Conservation (phyloP, 2,113 vertebrate species). For the Ageneiosus marmoratus region DNA sequence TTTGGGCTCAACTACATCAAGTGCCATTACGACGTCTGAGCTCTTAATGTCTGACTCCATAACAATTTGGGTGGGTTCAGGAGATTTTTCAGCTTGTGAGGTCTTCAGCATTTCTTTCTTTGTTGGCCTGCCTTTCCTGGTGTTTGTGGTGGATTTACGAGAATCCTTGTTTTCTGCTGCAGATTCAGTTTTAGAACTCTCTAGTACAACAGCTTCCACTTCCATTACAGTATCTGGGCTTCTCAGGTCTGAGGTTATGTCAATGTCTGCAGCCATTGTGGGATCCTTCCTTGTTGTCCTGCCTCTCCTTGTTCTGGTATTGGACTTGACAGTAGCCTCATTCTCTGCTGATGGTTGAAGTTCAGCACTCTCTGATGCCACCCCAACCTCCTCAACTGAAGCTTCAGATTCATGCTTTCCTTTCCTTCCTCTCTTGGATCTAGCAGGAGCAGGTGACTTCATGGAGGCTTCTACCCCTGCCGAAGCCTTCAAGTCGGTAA, state of each 20-base stretch:
- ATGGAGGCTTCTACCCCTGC: slow-evolving; percentile 1
- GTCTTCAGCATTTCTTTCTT: slow-evolving; percentile 6
- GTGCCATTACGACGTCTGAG: neutral
- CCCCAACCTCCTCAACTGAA: slow-evolving; percentile 9
- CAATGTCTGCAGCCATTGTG: neutral
- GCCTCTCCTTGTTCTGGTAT: slow-evolving; percentile 16
- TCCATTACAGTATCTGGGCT: slow-evolving; percentile 3
- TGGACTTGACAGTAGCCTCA: slow-evolving; percentile 12
- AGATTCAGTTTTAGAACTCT: neutral
- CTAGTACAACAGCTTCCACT: neutral
- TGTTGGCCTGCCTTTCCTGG: slow-evolving; percentile 15
- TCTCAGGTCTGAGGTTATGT: neutral
- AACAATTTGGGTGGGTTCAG: neutral
- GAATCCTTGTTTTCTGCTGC: slow-evolving; percentile 11
- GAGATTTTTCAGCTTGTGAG: neutral
- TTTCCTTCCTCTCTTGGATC: slow-evolving; percentile 57
- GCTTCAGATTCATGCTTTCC: slow-evolving; percentile 33
- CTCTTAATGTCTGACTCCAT: neutral
- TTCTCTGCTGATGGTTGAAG: neutral
- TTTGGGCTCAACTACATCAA: neutral
- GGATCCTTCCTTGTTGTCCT: slow-evolving; percentile 18
- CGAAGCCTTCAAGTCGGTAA: neutral
- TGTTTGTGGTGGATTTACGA: slow-evolving; percentile 15
- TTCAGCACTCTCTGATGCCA: neutral
- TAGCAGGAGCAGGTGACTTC: slow-evolving; percentile 33